phyloP scores from a whole-genome alignment of 1,140 invertebrate genomes.

The Bathynomus jamesi region DNA sequence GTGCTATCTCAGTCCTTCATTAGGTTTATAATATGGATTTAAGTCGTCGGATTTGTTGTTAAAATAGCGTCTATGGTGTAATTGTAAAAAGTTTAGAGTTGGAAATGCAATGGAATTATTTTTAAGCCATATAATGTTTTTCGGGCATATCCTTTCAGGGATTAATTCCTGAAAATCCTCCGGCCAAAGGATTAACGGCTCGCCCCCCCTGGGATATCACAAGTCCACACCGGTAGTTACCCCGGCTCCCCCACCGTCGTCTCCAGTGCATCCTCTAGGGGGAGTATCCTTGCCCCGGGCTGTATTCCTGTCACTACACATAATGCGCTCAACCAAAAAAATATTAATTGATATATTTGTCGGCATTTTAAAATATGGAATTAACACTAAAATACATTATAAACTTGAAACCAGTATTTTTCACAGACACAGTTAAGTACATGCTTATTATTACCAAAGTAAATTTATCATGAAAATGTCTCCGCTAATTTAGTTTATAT shows the following conservation, averaged over 20 bases:
- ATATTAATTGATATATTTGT: not conserved
- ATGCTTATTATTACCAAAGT: too few relatives aligned
- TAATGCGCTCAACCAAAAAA: not conserved
- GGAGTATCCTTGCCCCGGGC: not conserved
- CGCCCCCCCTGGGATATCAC: not conserved
- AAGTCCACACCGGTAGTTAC: not conserved
- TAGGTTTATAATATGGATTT: too few relatives aligned
- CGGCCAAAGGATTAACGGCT: not conserved
- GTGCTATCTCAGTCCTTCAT: too few relatives aligned
- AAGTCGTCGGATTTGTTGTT: too few relatives aligned
- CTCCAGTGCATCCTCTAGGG: not conserved
- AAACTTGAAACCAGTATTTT: not conserved
- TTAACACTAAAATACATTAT: not conserved
- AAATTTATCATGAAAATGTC: too few relatives aligned
- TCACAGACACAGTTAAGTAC: not conserved
- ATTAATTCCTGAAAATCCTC: not conserved
- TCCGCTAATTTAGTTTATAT: too few relatives aligned
- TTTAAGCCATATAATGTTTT: too few relatives aligned
- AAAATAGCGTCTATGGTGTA: too few relatives aligned
- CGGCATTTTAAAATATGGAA: not conserved
- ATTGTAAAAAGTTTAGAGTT: too few relatives aligned
- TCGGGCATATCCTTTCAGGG: too few relatives aligned
- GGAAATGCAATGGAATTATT: too few relatives aligned
- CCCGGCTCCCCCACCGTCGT: not conserved
- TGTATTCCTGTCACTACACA: not conserved